Conservation (phyloP, 1,140 invertebrate genomes). For the Micrasema minimum region DNA sequence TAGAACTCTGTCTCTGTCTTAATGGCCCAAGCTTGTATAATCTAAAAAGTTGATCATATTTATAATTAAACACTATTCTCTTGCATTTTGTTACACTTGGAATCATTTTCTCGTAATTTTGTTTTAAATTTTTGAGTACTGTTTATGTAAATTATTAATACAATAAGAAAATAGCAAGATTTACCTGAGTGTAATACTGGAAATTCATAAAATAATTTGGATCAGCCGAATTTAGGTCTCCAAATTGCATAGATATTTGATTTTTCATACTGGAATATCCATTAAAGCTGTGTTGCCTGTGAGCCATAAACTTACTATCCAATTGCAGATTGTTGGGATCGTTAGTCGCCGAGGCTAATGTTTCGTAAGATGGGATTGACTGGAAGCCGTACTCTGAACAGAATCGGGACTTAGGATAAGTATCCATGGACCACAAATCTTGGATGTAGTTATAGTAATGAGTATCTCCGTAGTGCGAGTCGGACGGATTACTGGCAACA, state of each 20-base stretch:
- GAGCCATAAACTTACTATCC: conserved; percentile 72
- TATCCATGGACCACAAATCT: conserved; percentile 83
- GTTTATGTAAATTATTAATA: not conserved
- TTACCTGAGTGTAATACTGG: conserved; percentile 80
- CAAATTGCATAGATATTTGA: conserved; percentile 72
- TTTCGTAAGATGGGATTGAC: conserved; percentile 79
- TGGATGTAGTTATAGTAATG: conserved; percentile 92
- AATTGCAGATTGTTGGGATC: conserved; percentile 70
- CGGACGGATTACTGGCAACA: conserved; percentile 81
- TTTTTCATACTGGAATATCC: conserved; percentile 73
- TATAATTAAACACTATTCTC: no score
- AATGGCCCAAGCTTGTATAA: conserved; percentile 88
- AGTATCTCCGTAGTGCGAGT: conserved; percentile 87
- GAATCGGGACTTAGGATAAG: conserved; percentile 86
- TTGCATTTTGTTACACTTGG: no score
- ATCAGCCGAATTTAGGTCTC: conserved; percentile 66
- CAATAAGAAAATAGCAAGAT: not conserved
- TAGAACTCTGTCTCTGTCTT: conserved; percentile 92
- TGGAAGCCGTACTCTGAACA: conserved; percentile 97
- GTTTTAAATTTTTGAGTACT: no score
- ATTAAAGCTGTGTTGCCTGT: conserved; percentile 82
- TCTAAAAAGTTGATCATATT: conserved; percentile 62
- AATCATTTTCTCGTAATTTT: no score
- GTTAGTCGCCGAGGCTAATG: conserved; percentile 69
- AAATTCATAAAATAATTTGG: conserved; percentile 68